Conservation (phyloP, 1,140 invertebrate species). For the Ladona fulva region DNA sequence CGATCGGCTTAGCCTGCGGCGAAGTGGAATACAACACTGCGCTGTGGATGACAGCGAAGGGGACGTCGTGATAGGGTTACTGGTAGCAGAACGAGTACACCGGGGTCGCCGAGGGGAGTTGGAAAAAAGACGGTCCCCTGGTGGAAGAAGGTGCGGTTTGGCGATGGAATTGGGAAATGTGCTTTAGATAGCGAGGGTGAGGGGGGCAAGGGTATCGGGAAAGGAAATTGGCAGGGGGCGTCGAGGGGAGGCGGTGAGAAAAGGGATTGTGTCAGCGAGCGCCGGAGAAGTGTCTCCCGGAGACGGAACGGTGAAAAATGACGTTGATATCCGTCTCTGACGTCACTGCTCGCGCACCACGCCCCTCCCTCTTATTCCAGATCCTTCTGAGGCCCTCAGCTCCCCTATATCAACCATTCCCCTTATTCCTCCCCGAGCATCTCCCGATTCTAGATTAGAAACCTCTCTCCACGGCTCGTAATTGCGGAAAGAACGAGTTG, state of each 20-base stretch:
- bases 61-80: no score
- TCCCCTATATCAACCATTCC: neutral
- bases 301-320: neutral
- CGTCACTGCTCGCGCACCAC: neutral
- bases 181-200: neutral
- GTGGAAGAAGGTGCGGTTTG: neutral
- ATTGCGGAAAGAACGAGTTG: no score
- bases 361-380: neutral
- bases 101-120: neutral
- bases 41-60: no score
- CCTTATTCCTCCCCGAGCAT: neutral
- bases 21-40: neutral
- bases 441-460: no score
- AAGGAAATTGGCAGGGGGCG: neutral
- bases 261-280: conserved; percentile 1
- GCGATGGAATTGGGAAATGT: neutral
- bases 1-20: neutral
- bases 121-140: neutral
- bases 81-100: no score
- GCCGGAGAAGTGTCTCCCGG: neutral
- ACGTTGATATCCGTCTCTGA: conserved; percentile 4
- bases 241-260: neutral
- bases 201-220: neutral
- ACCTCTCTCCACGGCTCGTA: no score
- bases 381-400: neutral